Conservation (phyloP, 2,113 vertebrate species). For the Actenoides hombroni region DNA sequence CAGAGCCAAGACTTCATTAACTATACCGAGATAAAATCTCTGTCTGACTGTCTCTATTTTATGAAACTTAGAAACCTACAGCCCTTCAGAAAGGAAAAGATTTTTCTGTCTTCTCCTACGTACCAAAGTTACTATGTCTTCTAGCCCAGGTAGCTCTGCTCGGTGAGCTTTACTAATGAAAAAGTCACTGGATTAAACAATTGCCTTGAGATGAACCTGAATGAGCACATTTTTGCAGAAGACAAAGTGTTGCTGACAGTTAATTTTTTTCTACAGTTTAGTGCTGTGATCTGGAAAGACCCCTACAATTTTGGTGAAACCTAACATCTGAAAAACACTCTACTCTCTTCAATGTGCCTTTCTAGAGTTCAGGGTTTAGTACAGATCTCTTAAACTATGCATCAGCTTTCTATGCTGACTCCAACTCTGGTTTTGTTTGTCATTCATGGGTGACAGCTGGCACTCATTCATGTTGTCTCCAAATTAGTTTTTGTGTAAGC, state of each 20-base stretch:
- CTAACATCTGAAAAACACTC: not conserved
- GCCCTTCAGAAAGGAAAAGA: not conserved
- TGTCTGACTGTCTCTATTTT: not conserved
- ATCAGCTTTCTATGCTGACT: not conserved
- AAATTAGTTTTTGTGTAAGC: not conserved
- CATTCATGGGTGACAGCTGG: not conserved
- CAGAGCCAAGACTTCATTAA: not conserved
- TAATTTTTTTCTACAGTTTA: not conserved
- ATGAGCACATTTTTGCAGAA: not conserved
- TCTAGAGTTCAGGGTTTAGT: not conserved
- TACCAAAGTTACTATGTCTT: not conserved
- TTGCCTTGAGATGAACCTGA: not conserved
- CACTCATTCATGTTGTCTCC: not conserved
- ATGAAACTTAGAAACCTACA: slow-evolving; percentile 11
- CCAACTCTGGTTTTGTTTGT: not conserved
- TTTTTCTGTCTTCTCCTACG: not conserved
- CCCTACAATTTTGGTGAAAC: not conserved
- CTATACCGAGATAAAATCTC: slow-evolving; percentile 27
- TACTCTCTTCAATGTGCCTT: not conserved
- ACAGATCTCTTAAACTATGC: not conserved
- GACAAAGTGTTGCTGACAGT: not conserved
- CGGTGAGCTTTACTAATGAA: not conserved
- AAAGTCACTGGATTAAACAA: not conserved
- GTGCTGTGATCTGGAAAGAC: not conserved
- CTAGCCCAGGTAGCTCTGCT: not conserved